phyloP scores from a whole-genome alignment of 2,888 invertebrate species.

The Hartigia nigra region DNA sequence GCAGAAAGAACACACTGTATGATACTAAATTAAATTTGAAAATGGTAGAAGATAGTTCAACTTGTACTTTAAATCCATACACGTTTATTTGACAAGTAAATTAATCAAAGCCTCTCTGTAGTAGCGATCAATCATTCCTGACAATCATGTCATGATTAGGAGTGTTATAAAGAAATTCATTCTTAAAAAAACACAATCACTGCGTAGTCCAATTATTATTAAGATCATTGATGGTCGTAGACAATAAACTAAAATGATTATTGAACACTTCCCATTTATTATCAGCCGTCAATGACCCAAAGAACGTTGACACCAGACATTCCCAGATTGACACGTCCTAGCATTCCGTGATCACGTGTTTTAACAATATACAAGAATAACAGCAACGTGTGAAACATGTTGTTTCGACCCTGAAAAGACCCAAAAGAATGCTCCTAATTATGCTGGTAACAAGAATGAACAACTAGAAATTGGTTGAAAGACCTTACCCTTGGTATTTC shows the following conservation, averaged over 20 bases:
- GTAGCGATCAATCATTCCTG: neutral
- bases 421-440: neutral
- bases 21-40: too few relatives aligned
- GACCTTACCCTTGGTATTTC: conserved; percentile 74
- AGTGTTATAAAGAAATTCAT: neutral
- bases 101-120: neutral
- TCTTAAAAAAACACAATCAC: neutral
- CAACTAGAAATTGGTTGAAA: neutral
- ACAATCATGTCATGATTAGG: neutral
- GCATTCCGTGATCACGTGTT: conserved; percentile 77
- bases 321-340: conserved; percentile 82
- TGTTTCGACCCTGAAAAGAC: conserved; percentile 82
- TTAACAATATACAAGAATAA: conserved; percentile 84
- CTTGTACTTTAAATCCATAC: too few relatives aligned
- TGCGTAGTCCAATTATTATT: too few relatives aligned
- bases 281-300: conserved; percentile 77
- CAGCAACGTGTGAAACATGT: conserved; percentile 87
- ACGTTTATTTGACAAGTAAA: neutral
- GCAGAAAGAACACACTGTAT: too few relatives aligned
- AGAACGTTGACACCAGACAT: conserved; percentile 86
- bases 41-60: too few relatives aligned
- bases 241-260: too few relatives aligned
- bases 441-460: conserved; percentile 5
- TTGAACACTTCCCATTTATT: neutral
- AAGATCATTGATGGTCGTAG: too few relatives aligned